phyloP scores from a whole-genome alignment of 2,797 vertebrate genomes.

The Erpetoichthys calabaricus region DNA sequence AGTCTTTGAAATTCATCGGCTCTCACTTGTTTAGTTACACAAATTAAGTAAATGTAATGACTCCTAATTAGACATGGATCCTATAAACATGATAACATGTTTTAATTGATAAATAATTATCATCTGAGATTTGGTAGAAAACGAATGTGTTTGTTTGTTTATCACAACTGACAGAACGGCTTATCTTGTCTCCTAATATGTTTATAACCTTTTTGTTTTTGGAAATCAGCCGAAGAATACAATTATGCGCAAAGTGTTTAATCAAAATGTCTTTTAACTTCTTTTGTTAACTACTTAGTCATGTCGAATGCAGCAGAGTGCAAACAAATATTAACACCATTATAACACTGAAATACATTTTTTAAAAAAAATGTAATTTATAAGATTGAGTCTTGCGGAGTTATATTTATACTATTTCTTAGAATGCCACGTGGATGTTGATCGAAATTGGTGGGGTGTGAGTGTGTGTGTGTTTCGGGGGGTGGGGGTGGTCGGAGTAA shows the following conservation, averaged over 20 bases:
- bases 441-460: too few species aligned
- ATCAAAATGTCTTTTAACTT: constrained; percentile 7
- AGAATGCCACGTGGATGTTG: too few species aligned
- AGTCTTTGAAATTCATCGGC: constrained; percentile 33
- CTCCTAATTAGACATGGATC: constrained; percentile 82
- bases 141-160: neutral
- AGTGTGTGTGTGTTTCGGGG: constrained; percentile 1
- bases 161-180: constrained; percentile 22
- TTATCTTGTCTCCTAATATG: constrained; percentile 5
- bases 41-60: constrained; percentile 94
- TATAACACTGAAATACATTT: neutral
- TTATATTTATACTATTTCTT: too few species aligned
- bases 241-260: constrained; percentile 40
- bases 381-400: too few species aligned
- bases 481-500: constrained; percentile 17
- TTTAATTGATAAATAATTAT: constrained; percentile 64
- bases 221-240: constrained; percentile 46
- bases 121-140: constrained; percentile 30
- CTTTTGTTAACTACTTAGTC: constrained; percentile 9
- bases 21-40: constrained; percentile 65
- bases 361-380: too few species aligned
- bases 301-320: constrained; percentile 27
- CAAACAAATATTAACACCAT: constrained; percentile 20
- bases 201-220: constrained; percentile 38
- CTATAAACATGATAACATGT: constrained; percentile 87